These are phyloP conservation scores for Craniophora ligustri DNA, from an alignment of 2,888 invertebrate species.

Conservation along the genomic window DNA sequence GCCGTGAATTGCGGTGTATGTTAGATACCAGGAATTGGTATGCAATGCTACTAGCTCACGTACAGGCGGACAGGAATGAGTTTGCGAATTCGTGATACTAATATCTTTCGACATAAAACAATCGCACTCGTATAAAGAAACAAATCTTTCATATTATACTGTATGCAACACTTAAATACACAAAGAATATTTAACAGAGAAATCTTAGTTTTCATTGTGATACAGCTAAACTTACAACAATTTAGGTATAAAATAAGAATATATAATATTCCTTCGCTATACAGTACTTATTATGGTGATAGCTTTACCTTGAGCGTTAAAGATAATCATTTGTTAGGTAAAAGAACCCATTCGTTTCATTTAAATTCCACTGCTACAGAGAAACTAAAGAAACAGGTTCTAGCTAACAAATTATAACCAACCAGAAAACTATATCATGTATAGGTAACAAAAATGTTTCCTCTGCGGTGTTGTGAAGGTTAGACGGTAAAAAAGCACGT, in stretches of 20 bases:
- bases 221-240: background rate
- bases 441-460: conserved; percentile 20
- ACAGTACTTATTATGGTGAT: background rate
- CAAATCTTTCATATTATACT: conserved; percentile 1
- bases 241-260: background rate
- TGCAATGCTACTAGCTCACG: conserved; percentile 62
- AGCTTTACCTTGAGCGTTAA: conserved; percentile 23
- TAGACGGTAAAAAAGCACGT: conserved; percentile 25
- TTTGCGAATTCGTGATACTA: conserved; percentile 38
- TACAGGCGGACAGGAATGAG: conserved; percentile 25
- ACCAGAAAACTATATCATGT: conserved; percentile 6
- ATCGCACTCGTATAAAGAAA: conserved; percentile 18
- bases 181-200: conserved; percentile 15
- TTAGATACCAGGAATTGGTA: conserved; percentile 62
- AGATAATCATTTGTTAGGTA: conserved; percentile 22
- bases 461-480: conserved; percentile 29
- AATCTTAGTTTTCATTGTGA: background rate
- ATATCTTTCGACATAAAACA: conserved; percentile 28
- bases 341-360: conserved; percentile 37
- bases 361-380: conserved; percentile 34
- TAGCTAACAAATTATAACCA: conserved; percentile 15
- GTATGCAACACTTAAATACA: conserved; percentile 3
- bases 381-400: conserved; percentile 36
- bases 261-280: background rate
- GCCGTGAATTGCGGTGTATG: conserved; percentile 30